Percentiles rank a stretch among this genome's conserved stretches.
phyloP scores from a whole-genome alignment of 2,888 invertebrate genomes.

The Ophion ventricosus region DNA sequence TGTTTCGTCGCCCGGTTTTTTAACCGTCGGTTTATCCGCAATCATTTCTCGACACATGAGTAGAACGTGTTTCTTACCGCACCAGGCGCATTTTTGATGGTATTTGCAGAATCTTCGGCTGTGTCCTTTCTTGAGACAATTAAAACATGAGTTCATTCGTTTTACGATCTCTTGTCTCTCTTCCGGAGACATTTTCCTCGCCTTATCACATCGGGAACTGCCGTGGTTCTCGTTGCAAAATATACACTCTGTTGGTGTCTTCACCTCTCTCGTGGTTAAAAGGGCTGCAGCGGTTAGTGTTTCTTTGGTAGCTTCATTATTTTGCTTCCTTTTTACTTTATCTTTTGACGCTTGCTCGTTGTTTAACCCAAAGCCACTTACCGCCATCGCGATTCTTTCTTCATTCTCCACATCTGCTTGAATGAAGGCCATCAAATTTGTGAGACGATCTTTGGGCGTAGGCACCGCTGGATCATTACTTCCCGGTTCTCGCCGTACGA shows the following conservation, averaged over 20 bases:
- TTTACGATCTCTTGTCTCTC: slow-evolving; percentile 60
- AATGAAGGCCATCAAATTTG: slow-evolving; percentile 47
- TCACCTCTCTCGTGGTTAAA: slow-evolving; percentile 36
- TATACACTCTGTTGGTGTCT: slow-evolving; percentile 65
- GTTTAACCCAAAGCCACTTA: slow-evolving; percentile 35
- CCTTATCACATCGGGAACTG: too few species aligned
- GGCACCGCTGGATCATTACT: not conserved
- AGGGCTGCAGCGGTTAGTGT: slow-evolving; percentile 44
- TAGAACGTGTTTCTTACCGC: slow-evolving; percentile 66
- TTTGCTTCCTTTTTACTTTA: slow-evolving; percentile 10
- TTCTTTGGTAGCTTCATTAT: slow-evolving; percentile 14
- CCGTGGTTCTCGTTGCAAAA: slow-evolving; percentile 68
- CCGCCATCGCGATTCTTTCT: slow-evolving; percentile 35
- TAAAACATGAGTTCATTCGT: slow-evolving; percentile 69
- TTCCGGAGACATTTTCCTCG: slow-evolving; percentile 65
- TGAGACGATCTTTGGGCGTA: slow-evolving; percentile 46
- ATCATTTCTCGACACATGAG: slow-evolving; percentile 56
- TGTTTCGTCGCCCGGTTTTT: not conserved
- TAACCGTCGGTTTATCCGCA: not conserved
- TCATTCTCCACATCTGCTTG: slow-evolving; percentile 57
- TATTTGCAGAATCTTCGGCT: slow-evolving; percentile 65
- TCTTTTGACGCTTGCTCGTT: slow-evolving; percentile 27
- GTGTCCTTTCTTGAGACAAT: slow-evolving; percentile 70
- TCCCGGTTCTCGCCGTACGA: slow-evolving; percentile 37
- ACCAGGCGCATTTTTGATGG: slow-evolving; percentile 68